Evolutionary conservation across 2,888 invertebrate genomes (phyloP).

Genomic region (Plagodis dolabraria): DNA sequence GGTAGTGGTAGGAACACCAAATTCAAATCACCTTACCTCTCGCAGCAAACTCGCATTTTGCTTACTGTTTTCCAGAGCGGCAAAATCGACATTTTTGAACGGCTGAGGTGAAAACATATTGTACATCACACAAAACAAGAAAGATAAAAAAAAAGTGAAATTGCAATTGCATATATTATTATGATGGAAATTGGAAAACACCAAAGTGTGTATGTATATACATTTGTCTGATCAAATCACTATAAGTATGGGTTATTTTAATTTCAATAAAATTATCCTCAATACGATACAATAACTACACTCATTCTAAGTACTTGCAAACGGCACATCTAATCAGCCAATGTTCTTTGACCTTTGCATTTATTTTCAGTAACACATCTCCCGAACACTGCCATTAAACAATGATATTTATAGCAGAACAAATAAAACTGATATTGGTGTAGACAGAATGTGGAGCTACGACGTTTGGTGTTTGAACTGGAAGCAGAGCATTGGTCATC

Average conservation of each 20-base stretch:
- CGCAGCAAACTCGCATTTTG: too few relatives aligned
- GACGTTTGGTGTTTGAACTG: conserved; percentile 40
- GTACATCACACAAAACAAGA: too few relatives aligned
- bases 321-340: conserved; percentile 66
- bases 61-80: too few relatives aligned
- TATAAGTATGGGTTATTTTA: background rate
- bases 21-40: too few relatives aligned
- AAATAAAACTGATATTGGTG: conserved; percentile 43
- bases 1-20: too few relatives aligned
- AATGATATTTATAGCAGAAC: conserved; percentile 28
- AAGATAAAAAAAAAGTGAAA: too few relatives aligned
- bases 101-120: too few relatives aligned
- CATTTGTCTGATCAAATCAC: too few relatives aligned
- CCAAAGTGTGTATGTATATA: too few relatives aligned
- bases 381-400: conserved; percentile 26
- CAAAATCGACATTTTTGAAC: too few relatives aligned
- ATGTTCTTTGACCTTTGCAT: conserved; percentile 77
- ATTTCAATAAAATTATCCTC: conserved; percentile 35
- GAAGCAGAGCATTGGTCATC: conserved; percentile 62
- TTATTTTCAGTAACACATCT: conserved; percentile 43
- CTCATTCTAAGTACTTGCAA: conserved; percentile 60
- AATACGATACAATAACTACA: conserved; percentile 43
- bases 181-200: too few relatives aligned
- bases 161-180: too few relatives aligned
- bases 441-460: conserved; percentile 38